Evolutionary conservation across 2,888 invertebrate genomes (phyloP).

Genomic region (Dorcus parallelipipedus): DNA sequence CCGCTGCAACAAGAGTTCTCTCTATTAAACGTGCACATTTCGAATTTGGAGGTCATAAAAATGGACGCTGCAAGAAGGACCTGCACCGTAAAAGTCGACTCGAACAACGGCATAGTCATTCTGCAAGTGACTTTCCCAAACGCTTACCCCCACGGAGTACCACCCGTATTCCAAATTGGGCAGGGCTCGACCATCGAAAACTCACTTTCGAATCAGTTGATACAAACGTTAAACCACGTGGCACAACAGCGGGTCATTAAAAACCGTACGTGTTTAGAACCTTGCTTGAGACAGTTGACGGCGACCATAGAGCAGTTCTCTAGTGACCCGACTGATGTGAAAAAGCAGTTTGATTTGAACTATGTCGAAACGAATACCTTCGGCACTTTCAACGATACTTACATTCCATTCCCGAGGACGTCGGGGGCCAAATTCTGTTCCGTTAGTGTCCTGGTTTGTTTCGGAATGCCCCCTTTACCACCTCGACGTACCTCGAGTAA

Average conservation of each 20-base stretch:
- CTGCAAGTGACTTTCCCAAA: conserved; percentile 68
- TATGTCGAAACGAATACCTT: conserved; percentile 39
- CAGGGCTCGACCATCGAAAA: conserved; percentile 53
- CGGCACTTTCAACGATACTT: conserved; percentile 63
- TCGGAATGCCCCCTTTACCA: conserved; percentile 68
- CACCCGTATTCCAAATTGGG: conserved; percentile 65
- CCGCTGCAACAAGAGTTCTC: conserved; percentile 74
- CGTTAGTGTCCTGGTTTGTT: conserved; percentile 81
- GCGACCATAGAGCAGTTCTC: conserved; percentile 60
- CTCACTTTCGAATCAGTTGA: conserved; percentile 49
- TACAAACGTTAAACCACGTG: conserved; percentile 77
- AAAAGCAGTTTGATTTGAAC: conserved; percentile 33
- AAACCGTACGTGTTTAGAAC: conserved; percentile 82
- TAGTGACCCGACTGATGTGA: conserved; percentile 54
- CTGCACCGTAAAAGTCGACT: conserved; percentile 57
- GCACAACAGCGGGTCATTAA: conserved; percentile 80
- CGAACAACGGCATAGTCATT: conserved; percentile 40
- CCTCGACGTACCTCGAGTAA: conserved; percentile 66
- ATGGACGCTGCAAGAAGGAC: conserved; percentile 54
- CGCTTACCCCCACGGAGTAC: conserved; percentile 68
- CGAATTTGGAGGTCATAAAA: conserved; percentile 62
- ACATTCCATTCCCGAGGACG: conserved; percentile 91
- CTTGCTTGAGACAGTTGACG: conserved; percentile 74
- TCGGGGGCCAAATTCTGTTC: conserved; percentile 92
- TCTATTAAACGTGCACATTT: conserved; percentile 70